Evolutionary conservation across 1,140 invertebrate genomes (phyloP), one percentile per base, ranked within the genome.

Genomic region (Probaryconus sp.): DNA sequence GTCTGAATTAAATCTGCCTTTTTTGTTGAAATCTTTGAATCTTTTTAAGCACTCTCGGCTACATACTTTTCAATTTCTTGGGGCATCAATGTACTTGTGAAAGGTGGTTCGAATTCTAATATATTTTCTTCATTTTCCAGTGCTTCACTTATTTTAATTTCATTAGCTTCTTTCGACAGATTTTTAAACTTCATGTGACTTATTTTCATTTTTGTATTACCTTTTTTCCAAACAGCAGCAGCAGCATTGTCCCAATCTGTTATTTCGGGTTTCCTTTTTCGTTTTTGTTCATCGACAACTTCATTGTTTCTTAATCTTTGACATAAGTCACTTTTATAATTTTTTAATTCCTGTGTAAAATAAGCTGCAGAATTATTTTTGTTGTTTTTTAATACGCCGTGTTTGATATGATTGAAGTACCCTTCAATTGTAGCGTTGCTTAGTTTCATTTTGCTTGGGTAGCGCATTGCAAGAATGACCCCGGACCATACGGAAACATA

Each of bases 351-450:
- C 0, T 33, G n/a, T 1, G 20, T 17, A 20, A 48, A 48, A 31
- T 18, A 1, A 2, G 13, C 2, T 1, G 20, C 13, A 0, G 13
- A 2, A n/a, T 18, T 18, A 33, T 48, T 21, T 20, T 48, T 48
- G 2, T 1, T 2, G 10, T n/a, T n/a, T n/a, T 48, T 4, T 18
- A 48, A 20, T 0, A 3, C 3, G 7, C 33, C 13, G 14, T 48
- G 45, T 7, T 51, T 51, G 5, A 51, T n/a, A 11, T 35, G 20
- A 6, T 51, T 51, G 10, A 51, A 51, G 17, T 37, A 17, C 0
- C 48, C 48, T 51, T 51, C 48, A 1, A 51, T 31, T 3, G 33
- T 37, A 1, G 48, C 31, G n/a, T 51, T 51, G 10, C 48, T 51
- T 7, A 51, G 5, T 13, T 35, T 51, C n/a, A 35, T 2, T 24